Conservation (phyloP, 2,113 vertebrate species). For the Lophotis ruficrista region DNA sequence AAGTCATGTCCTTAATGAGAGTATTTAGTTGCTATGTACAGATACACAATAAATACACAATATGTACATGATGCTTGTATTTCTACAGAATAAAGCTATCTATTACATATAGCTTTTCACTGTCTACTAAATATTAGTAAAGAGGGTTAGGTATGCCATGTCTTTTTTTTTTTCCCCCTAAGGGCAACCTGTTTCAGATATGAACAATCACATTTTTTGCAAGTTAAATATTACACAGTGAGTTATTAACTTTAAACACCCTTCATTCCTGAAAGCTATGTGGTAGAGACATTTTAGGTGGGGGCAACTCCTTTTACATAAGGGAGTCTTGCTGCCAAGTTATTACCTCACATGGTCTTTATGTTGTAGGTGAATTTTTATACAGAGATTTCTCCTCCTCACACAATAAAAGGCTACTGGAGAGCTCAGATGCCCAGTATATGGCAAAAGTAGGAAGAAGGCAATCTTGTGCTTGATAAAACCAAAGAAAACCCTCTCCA, state of each 20-base stretch:
- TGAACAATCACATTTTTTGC: background rate
- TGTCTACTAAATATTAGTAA: background rate
- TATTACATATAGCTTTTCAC: background rate
- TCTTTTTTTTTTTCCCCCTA: background rate
- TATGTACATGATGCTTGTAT: background rate
- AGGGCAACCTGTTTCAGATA: background rate
- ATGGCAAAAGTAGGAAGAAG: background rate
- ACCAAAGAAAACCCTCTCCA: background rate
- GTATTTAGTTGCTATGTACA: background rate
- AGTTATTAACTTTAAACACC: conserved; percentile 51
- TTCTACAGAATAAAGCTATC: background rate
- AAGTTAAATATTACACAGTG: conserved; percentile 38
- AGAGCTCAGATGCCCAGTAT: background rate
- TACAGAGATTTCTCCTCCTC: background rate
- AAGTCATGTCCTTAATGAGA: background rate
- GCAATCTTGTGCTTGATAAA: background rate
- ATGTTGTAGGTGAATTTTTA: conserved; percentile 6
- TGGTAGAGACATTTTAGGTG: background rate
- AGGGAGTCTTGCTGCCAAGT: background rate
- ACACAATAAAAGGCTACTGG: background rate
- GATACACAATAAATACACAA: background rate
- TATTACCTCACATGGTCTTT: conserved; percentile 6
- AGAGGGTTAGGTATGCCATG: background rate
- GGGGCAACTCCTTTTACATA: conserved; percentile 32
- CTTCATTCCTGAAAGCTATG: conserved; percentile 16